phyloP scores from a whole-genome alignment of 37 sponge, comb jelly and placozoan species.

The Petrosia ficiformis region DNA sequence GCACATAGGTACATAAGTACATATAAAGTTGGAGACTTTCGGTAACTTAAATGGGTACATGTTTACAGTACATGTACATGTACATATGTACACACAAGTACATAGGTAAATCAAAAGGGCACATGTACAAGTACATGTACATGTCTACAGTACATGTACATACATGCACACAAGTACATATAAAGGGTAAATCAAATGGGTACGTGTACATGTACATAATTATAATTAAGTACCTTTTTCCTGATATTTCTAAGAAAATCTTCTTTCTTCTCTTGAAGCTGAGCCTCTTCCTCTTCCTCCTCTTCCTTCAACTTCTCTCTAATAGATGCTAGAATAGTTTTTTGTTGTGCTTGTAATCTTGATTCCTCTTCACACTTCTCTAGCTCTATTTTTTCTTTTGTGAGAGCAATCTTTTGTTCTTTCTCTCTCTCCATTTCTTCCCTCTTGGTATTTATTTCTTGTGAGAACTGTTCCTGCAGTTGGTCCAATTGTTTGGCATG shows the following conservation, averaged over 20 bases:
- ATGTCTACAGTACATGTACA: too few relatives aligned
- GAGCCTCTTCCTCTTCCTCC: constrained; percentile 69
- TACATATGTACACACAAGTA: too few relatives aligned
- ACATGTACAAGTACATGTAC: too few relatives aligned
- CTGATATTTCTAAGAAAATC: constrained; percentile 40
- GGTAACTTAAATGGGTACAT: too few relatives aligned
- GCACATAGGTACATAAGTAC: too few relatives aligned
- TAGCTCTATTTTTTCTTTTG: constrained; percentile 17
- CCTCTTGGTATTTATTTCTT: not conserved
- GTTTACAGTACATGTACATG: too few relatives aligned
- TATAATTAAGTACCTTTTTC: constrained; percentile 40
- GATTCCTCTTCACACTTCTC: constrained; percentile 8
- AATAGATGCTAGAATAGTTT: constrained; percentile 3
- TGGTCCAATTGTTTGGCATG: not conserved
- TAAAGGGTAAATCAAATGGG: too few relatives aligned
- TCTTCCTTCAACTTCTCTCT: constrained; percentile 39
- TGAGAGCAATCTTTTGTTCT: constrained; percentile 19
- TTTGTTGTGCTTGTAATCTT: not conserved
- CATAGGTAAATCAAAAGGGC: too few relatives aligned
- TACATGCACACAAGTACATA: too few relatives aligned
- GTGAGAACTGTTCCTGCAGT: not conserved
- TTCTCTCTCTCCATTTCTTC: not conserved
- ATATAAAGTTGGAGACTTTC: too few relatives aligned
- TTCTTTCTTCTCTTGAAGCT: constrained; percentile 51
- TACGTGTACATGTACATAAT: constrained; percentile 1